phyloP scores from a whole-genome alignment of 2,888 invertebrate species.

The Philereme transversata region DNA sequence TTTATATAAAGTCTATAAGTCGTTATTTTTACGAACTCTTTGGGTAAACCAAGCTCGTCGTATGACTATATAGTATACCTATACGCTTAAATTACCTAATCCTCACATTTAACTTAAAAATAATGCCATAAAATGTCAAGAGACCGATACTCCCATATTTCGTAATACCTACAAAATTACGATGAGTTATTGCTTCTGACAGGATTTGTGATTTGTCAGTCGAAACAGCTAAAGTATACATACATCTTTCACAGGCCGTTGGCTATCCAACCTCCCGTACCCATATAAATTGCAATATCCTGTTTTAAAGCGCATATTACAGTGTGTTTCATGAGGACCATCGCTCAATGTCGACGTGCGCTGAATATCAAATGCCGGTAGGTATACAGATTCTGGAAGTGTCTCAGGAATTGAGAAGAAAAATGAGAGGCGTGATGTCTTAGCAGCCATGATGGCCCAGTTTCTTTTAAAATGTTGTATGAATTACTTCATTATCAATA shows the following conservation, averaged over 20 bases:
- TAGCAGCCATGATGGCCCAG: constrained; percentile 5
- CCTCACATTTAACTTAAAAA: no score
- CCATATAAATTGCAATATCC: constrained; percentile 31
- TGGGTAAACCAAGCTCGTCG: no score
- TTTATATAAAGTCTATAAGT: no score
- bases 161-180: no score
- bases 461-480: neutral
- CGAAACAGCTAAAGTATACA: neutral
- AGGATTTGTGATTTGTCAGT: neutral
- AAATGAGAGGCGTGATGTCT: constrained; percentile 17
- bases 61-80: no score
- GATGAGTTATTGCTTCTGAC: no score
- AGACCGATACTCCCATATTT: no score
- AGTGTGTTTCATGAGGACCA: constrained; percentile 39
- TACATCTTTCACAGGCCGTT: constrained; percentile 1
- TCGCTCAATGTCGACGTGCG: constrained; percentile 59
- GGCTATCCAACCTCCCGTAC: neutral
- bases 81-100: no score
- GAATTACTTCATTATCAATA: no score
- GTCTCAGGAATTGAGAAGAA: constrained; percentile 22
- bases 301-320: constrained; percentile 32
- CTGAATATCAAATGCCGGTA: constrained; percentile 56
- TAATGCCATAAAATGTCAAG: no score
- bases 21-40: no score
- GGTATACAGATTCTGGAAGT: constrained; percentile 27